Conservation (phyloP, 2,888 invertebrate species). For the Branchipolynoe longqiensis region DNA sequence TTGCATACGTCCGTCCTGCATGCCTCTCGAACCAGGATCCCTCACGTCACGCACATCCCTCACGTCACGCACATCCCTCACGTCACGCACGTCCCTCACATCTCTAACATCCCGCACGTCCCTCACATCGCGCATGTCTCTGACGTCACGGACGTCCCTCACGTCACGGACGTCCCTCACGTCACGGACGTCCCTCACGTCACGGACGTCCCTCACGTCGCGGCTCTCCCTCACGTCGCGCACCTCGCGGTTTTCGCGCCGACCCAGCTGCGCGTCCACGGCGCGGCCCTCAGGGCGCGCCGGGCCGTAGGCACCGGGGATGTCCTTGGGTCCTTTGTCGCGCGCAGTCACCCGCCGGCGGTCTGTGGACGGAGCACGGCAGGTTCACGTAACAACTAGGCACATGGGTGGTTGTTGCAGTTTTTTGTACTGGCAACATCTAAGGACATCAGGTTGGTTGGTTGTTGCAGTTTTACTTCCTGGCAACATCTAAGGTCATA, state of each 20-base stretch:
- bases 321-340: neutral
- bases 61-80: constrained; percentile 2
- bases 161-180: neutral
- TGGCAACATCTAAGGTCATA: no score
- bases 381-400: neutral
- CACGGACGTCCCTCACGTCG: neutral
- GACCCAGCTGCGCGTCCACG: no score
- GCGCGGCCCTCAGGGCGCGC: neutral
- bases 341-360: constrained; percentile 15
- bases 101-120: constrained; percentile 1
- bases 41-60: neutral
- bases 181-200: neutral
- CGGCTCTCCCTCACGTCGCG: neutral
- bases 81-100: neutral
- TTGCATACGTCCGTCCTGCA: constrained; percentile 28
- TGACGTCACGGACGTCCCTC: neutral
- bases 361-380: neutral
- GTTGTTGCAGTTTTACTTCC: no score
- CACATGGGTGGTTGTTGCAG: neutral
- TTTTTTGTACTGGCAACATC: no score
- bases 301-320: neutral
- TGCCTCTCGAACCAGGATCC: neutral
- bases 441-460: no score
- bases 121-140: neutral
- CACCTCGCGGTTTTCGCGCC: neutral